Percentiles rank a stretch among this genome's conserved stretches.
These are phyloP conservation scores for Apodemia zela DNA, from an alignment of 2,888 invertebrate genomes.

Conservation along the genomic window DNA sequence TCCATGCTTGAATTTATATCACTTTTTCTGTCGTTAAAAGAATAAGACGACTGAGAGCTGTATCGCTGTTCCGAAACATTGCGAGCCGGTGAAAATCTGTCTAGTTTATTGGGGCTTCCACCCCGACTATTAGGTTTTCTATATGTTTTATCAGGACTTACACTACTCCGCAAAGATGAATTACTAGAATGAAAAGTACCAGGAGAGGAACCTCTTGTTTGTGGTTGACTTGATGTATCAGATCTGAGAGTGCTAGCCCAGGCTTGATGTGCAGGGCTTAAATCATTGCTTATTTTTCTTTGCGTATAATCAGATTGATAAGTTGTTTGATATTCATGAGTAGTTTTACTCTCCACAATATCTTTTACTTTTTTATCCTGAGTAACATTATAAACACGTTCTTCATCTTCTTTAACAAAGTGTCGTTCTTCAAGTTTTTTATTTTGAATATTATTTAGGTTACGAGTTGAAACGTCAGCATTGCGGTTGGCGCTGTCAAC, in stretches of 20 bases:
- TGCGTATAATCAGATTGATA: slow-evolving; percentile 80
- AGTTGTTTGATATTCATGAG: slow-evolving; percentile 80
- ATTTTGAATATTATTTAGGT: slow-evolving; percentile 30
- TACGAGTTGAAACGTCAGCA: slow-evolving; percentile 31
- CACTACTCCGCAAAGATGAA: slow-evolving; percentile 76
- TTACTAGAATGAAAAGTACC: slow-evolving; percentile 77
- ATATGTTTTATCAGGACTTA: slow-evolving; percentile 66
- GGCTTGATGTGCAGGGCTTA: slow-evolving; percentile 87
- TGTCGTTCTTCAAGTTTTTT: slow-evolving; percentile 41
- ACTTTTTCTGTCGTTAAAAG: slow-evolving; percentile 47
- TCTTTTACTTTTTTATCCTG: slow-evolving; percentile 49
- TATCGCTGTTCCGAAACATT: slow-evolving; percentile 49
- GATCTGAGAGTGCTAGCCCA: slow-evolving; percentile 87
- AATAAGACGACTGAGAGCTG: slow-evolving; percentile 49
- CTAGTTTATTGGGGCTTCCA: slow-evolving; percentile 50
- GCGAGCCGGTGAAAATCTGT: slow-evolving; percentile 56
- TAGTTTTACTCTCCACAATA: slow-evolving; percentile 49
- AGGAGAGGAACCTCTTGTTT: slow-evolving; percentile 77
- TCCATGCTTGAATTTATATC: slow-evolving; percentile 48
- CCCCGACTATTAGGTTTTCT: slow-evolving; percentile 60
- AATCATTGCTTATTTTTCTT: slow-evolving; percentile 81
- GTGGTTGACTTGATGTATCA: slow-evolving; percentile 78
- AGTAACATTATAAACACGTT: slow-evolving; percentile 41
- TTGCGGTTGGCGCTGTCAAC: slow-evolving; percentile 37
- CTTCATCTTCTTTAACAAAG: slow-evolving; percentile 40